A percentile compares a stretch with the other conserved stretches of the same genome.
phyloP scores from a whole-genome alignment of 2,113 vertebrate species.

The Diadophis punctatus region DNA sequence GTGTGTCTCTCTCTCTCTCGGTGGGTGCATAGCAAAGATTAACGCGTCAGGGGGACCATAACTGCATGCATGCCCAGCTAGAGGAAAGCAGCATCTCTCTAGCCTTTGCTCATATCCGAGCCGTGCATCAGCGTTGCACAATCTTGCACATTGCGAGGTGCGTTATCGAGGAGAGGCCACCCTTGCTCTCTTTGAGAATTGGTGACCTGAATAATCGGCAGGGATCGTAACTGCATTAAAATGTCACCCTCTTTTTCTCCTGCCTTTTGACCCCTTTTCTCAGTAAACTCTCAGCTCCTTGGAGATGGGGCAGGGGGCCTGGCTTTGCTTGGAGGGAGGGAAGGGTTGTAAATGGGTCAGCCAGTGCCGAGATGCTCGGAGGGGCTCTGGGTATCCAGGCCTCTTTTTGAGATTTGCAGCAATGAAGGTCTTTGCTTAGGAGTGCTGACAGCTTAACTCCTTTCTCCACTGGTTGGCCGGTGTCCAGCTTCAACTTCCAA shows the following conservation, averaged over 20 bases:
- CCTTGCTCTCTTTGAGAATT: background rate
- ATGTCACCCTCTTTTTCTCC: background rate
- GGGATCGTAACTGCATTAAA: slow-evolving; percentile 21
- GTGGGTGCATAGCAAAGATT: background rate
- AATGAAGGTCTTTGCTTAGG: accelerated
- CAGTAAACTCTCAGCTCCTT: background rate
- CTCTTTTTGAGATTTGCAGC: background rate
- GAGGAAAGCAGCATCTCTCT: background rate
- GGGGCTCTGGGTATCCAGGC: background rate
- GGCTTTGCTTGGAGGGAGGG: background rate
- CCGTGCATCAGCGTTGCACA: background rate
- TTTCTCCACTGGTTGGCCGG: slow-evolving; percentile 20
- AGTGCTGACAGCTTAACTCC: background rate
- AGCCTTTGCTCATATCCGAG: background rate
- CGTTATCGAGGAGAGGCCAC: background rate
- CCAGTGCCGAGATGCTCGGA: background rate
- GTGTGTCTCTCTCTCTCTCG: background rate
- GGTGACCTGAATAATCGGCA: slow-evolving; percentile 19
- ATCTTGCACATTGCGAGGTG: background rate
- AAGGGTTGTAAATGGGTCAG: background rate
- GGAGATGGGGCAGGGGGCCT: background rate
- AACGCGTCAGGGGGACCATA: background rate
- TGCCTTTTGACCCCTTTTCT: background rate
- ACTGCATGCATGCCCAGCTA: background rate
- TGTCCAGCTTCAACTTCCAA: background rate